Conservation (phyloP, 2,113 vertebrate genomes). For the Cacatua alba region DNA sequence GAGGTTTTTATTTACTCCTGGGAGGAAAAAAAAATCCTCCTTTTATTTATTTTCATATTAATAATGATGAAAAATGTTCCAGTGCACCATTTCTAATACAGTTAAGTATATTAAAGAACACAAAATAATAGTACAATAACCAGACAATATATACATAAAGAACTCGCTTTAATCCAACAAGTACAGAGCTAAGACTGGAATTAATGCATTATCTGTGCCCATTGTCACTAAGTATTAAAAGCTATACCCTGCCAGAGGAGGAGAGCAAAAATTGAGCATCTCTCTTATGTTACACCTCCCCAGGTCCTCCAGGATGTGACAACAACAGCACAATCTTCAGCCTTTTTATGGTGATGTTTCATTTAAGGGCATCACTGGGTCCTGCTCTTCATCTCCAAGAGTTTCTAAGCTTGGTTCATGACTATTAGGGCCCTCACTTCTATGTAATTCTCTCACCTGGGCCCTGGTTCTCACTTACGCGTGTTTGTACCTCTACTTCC, state of each 20-base stretch:
- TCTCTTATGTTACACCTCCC: neutral
- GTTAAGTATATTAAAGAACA: slow-evolving; percentile 49
- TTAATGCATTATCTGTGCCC: slow-evolving; percentile 44
- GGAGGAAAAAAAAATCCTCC: neutral
- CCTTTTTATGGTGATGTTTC: neutral
- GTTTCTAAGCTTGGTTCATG: neutral
- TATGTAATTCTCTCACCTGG: neutral
- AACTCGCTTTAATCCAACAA: slow-evolving; percentile 46
- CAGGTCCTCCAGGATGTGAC: neutral
- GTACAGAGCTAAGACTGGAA: neutral
- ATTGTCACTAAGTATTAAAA: slow-evolving; percentile 17
- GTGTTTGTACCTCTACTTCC: neutral
- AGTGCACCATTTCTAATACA: slow-evolving; percentile 57
- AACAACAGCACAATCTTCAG: neutral
- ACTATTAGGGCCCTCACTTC: neutral
- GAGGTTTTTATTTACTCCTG: slow-evolving; percentile 19
- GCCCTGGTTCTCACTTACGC: neutral
- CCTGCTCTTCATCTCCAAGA: neutral
- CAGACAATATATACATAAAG: slow-evolving; percentile 50
- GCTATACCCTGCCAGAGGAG: neutral
- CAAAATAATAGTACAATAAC: slow-evolving; percentile 33
- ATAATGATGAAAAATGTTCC: neutral
- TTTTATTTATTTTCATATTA: slow-evolving; percentile 24
- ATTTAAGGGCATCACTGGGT: neutral
- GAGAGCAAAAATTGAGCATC: neutral